Conservation (phyloP, 2,888 invertebrate genomes). For the Patella pellucida region DNA sequence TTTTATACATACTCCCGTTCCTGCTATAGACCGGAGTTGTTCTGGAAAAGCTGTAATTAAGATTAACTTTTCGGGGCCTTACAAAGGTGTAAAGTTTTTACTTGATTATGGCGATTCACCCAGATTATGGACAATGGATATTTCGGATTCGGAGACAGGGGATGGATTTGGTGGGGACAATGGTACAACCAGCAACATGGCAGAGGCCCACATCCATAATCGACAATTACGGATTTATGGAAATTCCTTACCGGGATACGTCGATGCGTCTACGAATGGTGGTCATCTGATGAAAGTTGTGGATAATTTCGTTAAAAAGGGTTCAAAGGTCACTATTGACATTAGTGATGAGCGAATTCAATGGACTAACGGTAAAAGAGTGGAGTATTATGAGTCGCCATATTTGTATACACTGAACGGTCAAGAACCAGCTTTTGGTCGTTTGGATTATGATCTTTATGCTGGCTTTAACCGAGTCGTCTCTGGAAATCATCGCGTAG, state of each 20-base stretch:
- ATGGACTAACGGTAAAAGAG: constrained; percentile 52
- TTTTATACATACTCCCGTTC: constrained; percentile 56
- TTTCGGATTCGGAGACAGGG: constrained; percentile 62
- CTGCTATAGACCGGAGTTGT: constrained; percentile 39
- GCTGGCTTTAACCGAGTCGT: constrained; percentile 67
- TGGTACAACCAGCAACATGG: constrained; percentile 62
- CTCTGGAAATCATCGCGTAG: constrained; percentile 59
- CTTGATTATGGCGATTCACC: constrained; percentile 62
- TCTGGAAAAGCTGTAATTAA: constrained; percentile 63
- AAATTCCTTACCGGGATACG: constrained; percentile 63
- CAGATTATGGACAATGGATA: constrained; percentile 65
- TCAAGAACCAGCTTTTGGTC: constrained; percentile 55
- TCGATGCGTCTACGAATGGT: constrained; percentile 64
- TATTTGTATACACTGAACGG: constrained; percentile 62
- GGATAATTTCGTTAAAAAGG: constrained; percentile 61
- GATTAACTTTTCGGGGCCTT: constrained; percentile 61
- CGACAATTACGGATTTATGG: constrained; percentile 66
- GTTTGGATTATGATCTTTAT: constrained; percentile 56
- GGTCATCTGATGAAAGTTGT: constrained; percentile 62
- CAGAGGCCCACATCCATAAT: constrained; percentile 66
- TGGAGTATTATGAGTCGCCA: constrained; percentile 61
- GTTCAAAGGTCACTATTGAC: constrained; percentile 48
- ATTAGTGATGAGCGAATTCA: constrained; percentile 61
- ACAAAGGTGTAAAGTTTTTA: constrained; percentile 49
- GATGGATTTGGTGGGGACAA: constrained; percentile 66